Base-by-base conservation (phyloP, 2,113 vertebrate genomes). In the Hymenochirus boettgeri region DNA sequence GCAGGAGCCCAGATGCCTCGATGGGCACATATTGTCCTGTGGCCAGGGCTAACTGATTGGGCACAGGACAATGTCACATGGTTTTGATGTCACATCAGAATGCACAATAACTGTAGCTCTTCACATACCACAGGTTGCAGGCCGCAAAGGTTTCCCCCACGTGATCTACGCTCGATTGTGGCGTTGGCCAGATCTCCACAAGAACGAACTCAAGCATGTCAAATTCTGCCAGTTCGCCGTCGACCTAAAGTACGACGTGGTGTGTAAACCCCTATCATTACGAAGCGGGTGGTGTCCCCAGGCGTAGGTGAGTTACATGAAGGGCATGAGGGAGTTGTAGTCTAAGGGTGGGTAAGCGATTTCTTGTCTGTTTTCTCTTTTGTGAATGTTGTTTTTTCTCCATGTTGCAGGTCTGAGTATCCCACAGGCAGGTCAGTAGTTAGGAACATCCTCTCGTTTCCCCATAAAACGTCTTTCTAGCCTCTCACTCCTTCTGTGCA, bases 201-300 rank as follows among this genome's bases (percentile, higher is more conserved):
- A 92, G 62, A 93, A 92, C n/a, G 90, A 93, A 56, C 82, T 93
- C n/a, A 91, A 89, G 47, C 88, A 88, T 29, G 82, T 78, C 7
- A 81, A 82, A 37, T 92, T 89, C 79, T 93, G 91, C 62, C 89
- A 81, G 7, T 88, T 81, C 3, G 84, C 88, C 31, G 91, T 92
- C 10, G 90, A 92, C 80, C 82, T 91, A 48, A 93, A 93, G 66
- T 87, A 88, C 27, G 89, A 90, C 85, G 89, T 84, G 62, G 88
- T 90, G 63, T 91, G 88, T 89, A 46, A 91, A 93, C 74, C 88
- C 89, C 1, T 89, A 92, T 73, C 88, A 89, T 84, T 91, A 89
- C 29, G 87, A n/a, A 90, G 75, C 79, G 88, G 7, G 85, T 90
- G 72, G 82, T 85, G 4, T 70, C 82, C 2, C 78, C 80, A 17